Evolutionary conservation across 2,113 vertebrate genomes (phyloP).

Genomic region (Corythaeola cristata): DNA sequence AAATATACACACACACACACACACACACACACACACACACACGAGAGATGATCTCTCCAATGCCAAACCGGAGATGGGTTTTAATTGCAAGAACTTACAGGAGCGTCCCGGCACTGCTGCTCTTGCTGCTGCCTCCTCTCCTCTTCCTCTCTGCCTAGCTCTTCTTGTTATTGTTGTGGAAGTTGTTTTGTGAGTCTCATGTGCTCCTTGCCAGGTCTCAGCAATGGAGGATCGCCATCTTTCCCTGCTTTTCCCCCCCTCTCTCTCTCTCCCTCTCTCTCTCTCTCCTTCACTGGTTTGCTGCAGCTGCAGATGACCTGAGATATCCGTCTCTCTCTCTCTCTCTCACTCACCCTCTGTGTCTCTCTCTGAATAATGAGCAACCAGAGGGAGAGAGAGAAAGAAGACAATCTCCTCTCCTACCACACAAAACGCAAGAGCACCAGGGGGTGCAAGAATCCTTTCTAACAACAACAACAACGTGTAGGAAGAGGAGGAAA

Average conservation of each 20-base stretch:
- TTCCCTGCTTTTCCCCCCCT: constrained; percentile 87
- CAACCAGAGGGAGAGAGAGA: constrained; percentile 97
- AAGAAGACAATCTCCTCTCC: constrained; percentile 95
- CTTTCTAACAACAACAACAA: constrained; percentile 84
- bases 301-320: constrained; percentile 99
- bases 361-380: constrained; percentile 99
- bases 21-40: not conserved
- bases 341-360: constrained; percentile 86
- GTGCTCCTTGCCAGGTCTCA: constrained; percentile 92
- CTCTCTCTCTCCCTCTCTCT: constrained; percentile 33
- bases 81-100: constrained; percentile 81
- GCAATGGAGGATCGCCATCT: constrained; percentile 99
- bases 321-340: constrained; percentile 98
- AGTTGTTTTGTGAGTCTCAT: constrained; percentile 92
- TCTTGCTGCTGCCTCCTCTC: constrained; percentile 74
- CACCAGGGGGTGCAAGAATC: constrained; percentile 99
- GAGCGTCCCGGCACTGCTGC: constrained; percentile 78
- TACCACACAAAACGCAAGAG: constrained; percentile 95
- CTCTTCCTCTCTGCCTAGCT: constrained; percentile 74
- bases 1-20: not conserved
- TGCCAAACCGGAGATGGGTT: constrained; percentile 74
- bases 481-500: constrained; percentile 70
- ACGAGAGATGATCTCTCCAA: constrained; percentile 66
- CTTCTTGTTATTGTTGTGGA: constrained; percentile 82
- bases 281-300: constrained; percentile 83